phyloP scores from a whole-genome alignment of 2,797 vertebrate genomes.

The Nannoperca obscura region DNA sequence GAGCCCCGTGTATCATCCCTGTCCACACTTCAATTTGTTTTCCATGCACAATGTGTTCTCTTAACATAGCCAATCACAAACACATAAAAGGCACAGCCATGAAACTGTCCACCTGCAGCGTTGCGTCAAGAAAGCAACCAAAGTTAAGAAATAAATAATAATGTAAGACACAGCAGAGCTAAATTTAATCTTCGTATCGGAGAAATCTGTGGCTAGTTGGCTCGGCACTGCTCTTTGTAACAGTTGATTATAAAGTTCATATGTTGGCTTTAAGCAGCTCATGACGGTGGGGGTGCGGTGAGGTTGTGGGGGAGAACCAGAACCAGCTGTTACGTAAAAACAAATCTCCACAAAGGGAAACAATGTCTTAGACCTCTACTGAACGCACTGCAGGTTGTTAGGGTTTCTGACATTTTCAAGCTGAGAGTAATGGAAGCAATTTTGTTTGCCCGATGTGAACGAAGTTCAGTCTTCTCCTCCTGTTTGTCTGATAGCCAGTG shows the following conservation, averaged over 20 bases:
- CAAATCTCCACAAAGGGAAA: constrained; percentile 66
- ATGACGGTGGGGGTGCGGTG: constrained; percentile 52
- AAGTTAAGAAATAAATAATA: constrained; percentile 24
- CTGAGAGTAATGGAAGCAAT: constrained; percentile 66
- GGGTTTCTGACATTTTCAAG: constrained; percentile 66
- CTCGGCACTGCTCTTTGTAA: constrained; percentile 59
- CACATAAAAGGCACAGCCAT: neutral
- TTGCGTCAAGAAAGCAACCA: neutral
- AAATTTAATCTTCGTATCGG: constrained; percentile 51
- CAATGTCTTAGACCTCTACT: constrained; percentile 67
- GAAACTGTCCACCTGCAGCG: constrained; percentile 7
- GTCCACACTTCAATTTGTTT: constrained; percentile 50
- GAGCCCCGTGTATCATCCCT: constrained; percentile 5
- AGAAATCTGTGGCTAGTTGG: constrained; percentile 52
- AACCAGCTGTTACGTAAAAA: constrained; percentile 78
- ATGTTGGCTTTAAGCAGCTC: constrained; percentile 71
- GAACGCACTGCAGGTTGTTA: constrained; percentile 66
- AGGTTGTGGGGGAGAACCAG: constrained; percentile 59
- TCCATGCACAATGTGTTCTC: constrained; percentile 55
- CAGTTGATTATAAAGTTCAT: constrained; percentile 73
- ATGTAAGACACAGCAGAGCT: constrained; percentile 13
- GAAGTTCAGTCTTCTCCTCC: constrained; percentile 56
- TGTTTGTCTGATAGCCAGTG: constrained; percentile 49
- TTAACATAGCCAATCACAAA: constrained; percentile 43
- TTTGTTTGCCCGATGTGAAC: constrained; percentile 46